Percentiles rank a stretch among this genome's conserved stretches.
Conservation (phyloP, 2,888 invertebrate species). For the Schizaphis graminum region DNA sequence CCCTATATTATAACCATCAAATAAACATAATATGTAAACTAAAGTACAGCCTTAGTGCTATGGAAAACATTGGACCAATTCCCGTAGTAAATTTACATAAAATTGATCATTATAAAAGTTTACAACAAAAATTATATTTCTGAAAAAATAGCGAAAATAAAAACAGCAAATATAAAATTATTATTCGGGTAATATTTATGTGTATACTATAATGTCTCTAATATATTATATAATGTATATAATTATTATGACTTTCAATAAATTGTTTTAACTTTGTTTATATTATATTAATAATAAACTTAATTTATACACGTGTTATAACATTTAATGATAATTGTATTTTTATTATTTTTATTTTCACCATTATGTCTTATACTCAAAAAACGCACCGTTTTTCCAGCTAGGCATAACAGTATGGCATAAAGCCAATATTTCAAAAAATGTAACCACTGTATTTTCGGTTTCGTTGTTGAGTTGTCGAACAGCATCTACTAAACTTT, state of each 20-base stretch:
- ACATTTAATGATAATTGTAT: not conserved
- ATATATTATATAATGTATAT: not conserved
- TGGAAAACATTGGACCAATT: not conserved
- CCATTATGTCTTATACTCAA: not conserved
- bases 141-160: not conserved
- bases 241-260: not conserved
- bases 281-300: not conserved
- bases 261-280: not conserved
- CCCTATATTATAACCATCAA: conserved; percentile 69
- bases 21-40: not conserved
- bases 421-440: conserved; percentile 92
- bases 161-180: not conserved
- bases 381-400: conserved; percentile 62
- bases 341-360: not conserved
- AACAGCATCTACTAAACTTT: conserved; percentile 78
- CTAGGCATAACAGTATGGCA: conserved; percentile 99
- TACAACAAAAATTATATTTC: not conserved
- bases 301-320: not conserved
- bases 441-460: conserved; percentile 76
- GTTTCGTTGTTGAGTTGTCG: conserved; percentile 68
- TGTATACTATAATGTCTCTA: not conserved
- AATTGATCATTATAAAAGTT: not conserved
- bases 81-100: not conserved
- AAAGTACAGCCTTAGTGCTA: not conserved
- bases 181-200: not conserved